Evolutionary conservation across 2,888 invertebrate genomes (phyloP), one percentile per base, ranked within the genome.

Genomic region (Nomada ferruginata): DNA sequence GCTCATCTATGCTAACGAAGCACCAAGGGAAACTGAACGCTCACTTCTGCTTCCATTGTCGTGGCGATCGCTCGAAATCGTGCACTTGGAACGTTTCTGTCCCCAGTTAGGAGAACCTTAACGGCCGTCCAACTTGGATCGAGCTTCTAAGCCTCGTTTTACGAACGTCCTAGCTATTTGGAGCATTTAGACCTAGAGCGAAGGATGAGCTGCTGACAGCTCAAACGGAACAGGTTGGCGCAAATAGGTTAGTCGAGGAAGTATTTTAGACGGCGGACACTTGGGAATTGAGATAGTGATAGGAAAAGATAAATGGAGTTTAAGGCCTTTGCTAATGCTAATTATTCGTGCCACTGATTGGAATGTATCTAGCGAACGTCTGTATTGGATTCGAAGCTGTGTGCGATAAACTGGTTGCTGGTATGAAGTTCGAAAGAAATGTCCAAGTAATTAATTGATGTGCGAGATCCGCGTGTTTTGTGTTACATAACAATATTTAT

Each of bases 1-100:
- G 18, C 42, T 42, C 69, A 23, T 76, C 69, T 66, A 57, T 61
- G 76, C 76, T 72, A 80, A 80, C 72, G 68, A 72, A 78, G 55
- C 76, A 18, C 53, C 60, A 68, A 72, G 59, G 60, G 66, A 57
- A 65, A 29, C 36, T 5, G 36, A 23, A 68, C 65, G 53, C 47
- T 63, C 36, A 7, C 36, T 36, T 36, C 36, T 36, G 36, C 7
- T 26, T 23, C 60, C 55, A 57, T 78, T 78, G 61, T 73, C 66
- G 23, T 52, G 61, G 9, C 23, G 55, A 42, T 55, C 42, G 64
- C 20, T 50, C 7, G 50, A 64, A 64, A 55, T 78, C 59, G 47
- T 13, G 63, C 26, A 44, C 36, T n/a, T 50, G 5, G 20, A 23
- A 42, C 44, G 55, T 50, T 71, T 42, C 36, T 20, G 36, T 42